phyloP scores from a whole-genome alignment of 1,140 invertebrate species.

The Coptotermes formosanus region DNA sequence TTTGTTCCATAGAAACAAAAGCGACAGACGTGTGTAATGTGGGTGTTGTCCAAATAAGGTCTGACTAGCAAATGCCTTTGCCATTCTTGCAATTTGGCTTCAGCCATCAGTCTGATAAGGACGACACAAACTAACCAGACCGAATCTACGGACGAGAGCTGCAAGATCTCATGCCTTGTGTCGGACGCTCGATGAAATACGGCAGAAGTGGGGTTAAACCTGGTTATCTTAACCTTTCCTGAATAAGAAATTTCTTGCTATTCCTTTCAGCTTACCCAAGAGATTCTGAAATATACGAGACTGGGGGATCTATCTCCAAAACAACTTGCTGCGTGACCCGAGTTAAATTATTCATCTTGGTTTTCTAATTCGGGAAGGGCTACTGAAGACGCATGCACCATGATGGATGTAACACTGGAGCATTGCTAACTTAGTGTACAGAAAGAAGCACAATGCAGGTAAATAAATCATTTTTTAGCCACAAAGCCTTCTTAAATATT shows the following conservation, averaged over 20 bases:
- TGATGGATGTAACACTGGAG: neutral
- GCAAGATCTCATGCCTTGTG: neutral
- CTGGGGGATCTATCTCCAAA: neutral
- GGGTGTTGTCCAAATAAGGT: too few relatives aligned
- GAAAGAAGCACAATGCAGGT: too few relatives aligned
- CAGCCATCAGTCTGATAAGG: too few relatives aligned
- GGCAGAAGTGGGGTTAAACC: neutral
- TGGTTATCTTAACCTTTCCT: slow-evolving; percentile 15
- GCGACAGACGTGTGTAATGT: too few relatives aligned
- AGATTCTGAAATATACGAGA: neutral
- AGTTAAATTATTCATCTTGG: neutral
- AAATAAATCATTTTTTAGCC: too few relatives aligned
- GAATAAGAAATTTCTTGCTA: neutral
- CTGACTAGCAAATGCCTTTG: too few relatives aligned
- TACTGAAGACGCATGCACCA: neutral
- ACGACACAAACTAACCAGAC: too few relatives aligned
- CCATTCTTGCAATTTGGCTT: too few relatives aligned
- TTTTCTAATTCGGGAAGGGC: neutral
- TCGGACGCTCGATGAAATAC: neutral
- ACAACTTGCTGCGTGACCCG: neutral
- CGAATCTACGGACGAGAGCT: too few relatives aligned
- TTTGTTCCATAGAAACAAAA: too few relatives aligned
- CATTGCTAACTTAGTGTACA: neutral
- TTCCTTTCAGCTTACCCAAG: neutral
- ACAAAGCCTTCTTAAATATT: too few relatives aligned